Evolutionary conservation across 1,140 invertebrate species (phyloP).

Genomic region (Yoshiicerus persimilis): DNA sequence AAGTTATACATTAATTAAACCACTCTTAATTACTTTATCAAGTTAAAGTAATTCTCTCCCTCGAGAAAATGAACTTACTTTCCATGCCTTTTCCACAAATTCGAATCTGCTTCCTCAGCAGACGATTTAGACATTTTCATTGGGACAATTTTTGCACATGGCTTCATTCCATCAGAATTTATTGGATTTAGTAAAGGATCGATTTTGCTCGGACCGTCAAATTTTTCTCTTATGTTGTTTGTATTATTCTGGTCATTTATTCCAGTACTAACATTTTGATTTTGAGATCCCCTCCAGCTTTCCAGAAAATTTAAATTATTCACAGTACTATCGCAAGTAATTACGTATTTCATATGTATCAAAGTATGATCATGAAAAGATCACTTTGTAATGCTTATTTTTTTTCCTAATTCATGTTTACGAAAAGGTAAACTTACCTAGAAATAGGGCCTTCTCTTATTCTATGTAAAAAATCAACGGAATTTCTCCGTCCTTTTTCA

Average conservation of each 20-base stretch:
- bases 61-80: conserved; percentile 27
- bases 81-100: conserved; percentile 35
- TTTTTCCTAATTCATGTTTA: not conserved
- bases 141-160: not conserved
- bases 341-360: no score
- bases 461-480: not conserved
- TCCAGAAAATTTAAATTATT: not conserved
- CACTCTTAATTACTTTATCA: not conserved
- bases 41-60: not conserved
- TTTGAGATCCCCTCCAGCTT: not conserved
- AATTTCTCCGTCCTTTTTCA: not conserved
- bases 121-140: not conserved
- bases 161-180: not conserved
- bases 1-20: not conserved
- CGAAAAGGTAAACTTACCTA: not conserved
- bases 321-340: no score
- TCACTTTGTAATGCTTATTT: not conserved
- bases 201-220: not conserved
- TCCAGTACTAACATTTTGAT: not conserved
- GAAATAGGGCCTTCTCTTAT: not conserved
- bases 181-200: not conserved
- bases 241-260: not conserved
- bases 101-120: not conserved
- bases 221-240: not conserved
- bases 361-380: not conserved